Conservation (phyloP, 2,888 invertebrate genomes). For the Drosophila phalerata region DNA sequence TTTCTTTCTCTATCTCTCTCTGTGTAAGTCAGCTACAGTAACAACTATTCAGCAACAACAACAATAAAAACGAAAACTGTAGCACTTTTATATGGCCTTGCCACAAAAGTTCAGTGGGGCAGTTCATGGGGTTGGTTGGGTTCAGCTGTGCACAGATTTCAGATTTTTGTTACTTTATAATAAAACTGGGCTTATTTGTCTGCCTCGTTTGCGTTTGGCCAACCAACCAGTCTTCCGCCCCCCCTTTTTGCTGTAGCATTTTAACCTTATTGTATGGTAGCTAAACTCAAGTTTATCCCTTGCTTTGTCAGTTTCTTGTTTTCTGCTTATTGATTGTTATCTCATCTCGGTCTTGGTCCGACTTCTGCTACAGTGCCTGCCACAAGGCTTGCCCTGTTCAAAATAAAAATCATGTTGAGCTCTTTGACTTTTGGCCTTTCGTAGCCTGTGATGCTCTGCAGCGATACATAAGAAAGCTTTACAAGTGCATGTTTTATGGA, state of each 20-base stretch:
- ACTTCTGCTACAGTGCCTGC: constrained; percentile 5
- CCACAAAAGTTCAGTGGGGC: constrained; percentile 65
- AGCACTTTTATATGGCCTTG: constrained; percentile 45
- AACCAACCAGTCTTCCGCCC: constrained; percentile 24
- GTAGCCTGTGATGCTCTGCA: constrained; percentile 11
- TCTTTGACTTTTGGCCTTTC: constrained; percentile 47
- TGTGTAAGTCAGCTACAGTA: constrained; percentile 18
- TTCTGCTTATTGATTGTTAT: constrained; percentile 62
- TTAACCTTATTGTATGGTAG: constrained; percentile 56
- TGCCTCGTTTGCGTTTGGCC: constrained; percentile 37
- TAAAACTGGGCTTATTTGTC: constrained; percentile 73
- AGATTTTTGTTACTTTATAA: constrained; percentile 79
- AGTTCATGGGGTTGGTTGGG: constrained; percentile 56
- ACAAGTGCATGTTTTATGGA: background rate
- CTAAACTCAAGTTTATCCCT: constrained; percentile 49
- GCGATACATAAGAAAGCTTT: background rate
- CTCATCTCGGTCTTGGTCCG: constrained; percentile 30
- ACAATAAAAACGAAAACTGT: constrained; percentile 23
- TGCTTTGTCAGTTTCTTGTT: constrained; percentile 55
- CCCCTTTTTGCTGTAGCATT: constrained; percentile 46
- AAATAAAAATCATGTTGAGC: constrained; percentile 46
- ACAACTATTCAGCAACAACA: constrained; percentile 31
- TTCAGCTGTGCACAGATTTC: constrained; percentile 45
- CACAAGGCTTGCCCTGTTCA: constrained; percentile 11
- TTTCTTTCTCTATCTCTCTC: background rate